Evolutionary conservation across 2,113 vertebrate genomes (phyloP), one percentile per base, ranked within the genome.

Genomic region (Neopipo cinnamomea): DNA sequence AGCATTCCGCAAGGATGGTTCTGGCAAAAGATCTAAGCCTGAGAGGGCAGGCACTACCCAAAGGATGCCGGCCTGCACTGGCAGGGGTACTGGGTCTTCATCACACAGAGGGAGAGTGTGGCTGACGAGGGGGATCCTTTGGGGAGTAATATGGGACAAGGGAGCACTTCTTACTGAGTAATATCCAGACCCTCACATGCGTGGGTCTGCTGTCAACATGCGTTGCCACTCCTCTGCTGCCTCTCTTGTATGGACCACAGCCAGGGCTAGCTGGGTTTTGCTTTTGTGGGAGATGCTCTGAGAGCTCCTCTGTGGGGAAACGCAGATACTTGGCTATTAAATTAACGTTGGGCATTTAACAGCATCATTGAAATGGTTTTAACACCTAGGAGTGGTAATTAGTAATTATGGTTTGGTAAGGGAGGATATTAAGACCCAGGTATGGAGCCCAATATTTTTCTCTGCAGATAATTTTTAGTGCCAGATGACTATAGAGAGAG

Each of bases 351-450:
- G 91, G 83, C 80, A 80, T 91, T 91, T 95, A 65, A 82, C 49
- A 91, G 76, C 66, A 94, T 76, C 56, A 30, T 8, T 76, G 70
- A 86, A 93, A 93, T 31, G 84, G 68, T 78, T 91, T 93, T 86
- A 95, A 92, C 86, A 95, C 91, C 73, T 88, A 92, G 76, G 41
- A 96, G 91, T 7, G 5, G 65, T 89, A 95, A 95, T 95, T 87
- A 96, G 86, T 87, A 89, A 93, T 91, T 85, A 93, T 17, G 52
- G 41, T 82, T 95, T 89, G 73, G 91, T 78, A 49, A 94, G 53
- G 77, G 71, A 95, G 71, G 89, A 96, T 93, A 96, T 97, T 95
- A 96, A 96, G 81, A 85, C 41, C 74, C 58, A 94, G 87, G 89
- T 95, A 89, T 59, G 80, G 88, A 96, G 88, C 85, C 88, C 84